Conservation (phyloP, 2,797 vertebrate species). For the Muraenolepis orangiensis region DNA sequence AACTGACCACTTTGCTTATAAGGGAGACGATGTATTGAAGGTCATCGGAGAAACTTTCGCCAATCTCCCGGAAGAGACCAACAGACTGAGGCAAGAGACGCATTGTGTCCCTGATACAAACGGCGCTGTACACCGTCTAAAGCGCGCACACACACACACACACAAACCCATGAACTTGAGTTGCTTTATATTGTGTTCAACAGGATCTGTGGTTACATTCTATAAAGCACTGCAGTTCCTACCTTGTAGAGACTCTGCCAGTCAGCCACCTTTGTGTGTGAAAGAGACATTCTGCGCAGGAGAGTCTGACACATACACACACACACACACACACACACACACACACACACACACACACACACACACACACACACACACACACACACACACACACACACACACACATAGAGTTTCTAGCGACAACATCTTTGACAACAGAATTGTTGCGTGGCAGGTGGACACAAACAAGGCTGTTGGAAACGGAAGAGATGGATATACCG, state of each 20-base stretch:
- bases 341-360: background rate
- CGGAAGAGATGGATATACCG: slow-evolving; percentile 58
- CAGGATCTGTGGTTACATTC: background rate
- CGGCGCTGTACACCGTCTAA: slow-evolving; percentile 84
- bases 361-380: slow-evolving; percentile 31
- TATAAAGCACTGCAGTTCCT: slow-evolving; percentile 6
- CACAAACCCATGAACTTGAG: slow-evolving; percentile 4
- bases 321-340: slow-evolving; percentile 20
- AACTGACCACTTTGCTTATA: slow-evolving; percentile 86
- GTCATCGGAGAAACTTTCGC: slow-evolving; percentile 83
- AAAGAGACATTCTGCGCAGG: slow-evolving; percentile 88
- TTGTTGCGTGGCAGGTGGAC: background rate
- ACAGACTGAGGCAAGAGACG: slow-evolving; percentile 82
- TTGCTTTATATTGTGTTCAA: background rate
- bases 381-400: slow-evolving; percentile 10
- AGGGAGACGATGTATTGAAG: slow-evolving; percentile 83
- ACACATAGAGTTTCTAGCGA: background rate
- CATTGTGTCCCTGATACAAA: slow-evolving; percentile 87
- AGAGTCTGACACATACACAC: slow-evolving; percentile 73
- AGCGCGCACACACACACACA: slow-evolving; percentile 25
- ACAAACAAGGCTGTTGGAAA: slow-evolving; percentile 15
- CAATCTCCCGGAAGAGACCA: slow-evolving; percentile 86
- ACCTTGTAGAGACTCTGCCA: slow-evolving; percentile 95
- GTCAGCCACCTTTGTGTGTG: slow-evolving; percentile 86
- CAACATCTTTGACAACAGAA: slow-evolving; percentile 10